phyloP scores from a whole-genome alignment of 1,140 invertebrate species.

The Drosophila repletoides region DNA sequence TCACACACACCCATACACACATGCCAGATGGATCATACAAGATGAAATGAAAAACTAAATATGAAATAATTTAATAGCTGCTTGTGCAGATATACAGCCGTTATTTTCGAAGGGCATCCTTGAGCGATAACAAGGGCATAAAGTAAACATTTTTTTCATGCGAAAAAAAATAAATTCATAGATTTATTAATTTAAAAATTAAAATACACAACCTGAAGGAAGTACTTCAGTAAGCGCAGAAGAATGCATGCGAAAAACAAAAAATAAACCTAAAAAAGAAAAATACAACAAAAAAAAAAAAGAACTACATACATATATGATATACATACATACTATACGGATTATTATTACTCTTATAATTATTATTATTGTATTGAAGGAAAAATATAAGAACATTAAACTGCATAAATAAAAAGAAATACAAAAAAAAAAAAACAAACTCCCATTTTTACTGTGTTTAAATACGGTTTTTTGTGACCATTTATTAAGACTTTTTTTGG shows the following conservation, averaged over 20 bases:
- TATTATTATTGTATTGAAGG: conserved; percentile 78
- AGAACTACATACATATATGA: conserved; percentile 73
- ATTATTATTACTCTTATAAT: conserved; percentile 81
- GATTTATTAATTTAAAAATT: conserved; percentile 81
- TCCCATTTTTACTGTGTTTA: background rate
- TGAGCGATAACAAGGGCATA: conserved; percentile 53
- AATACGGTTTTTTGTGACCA: conserved; percentile 33
- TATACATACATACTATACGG: conserved; percentile 79
- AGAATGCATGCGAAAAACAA: conserved; percentile 60
- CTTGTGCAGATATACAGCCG: conserved; percentile 42
- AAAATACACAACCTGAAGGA: conserved; percentile 68
- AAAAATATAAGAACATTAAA: conserved; percentile 81
- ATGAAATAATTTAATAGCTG: conserved; percentile 37
- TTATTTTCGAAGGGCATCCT: conserved; percentile 59
- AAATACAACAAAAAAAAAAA: conserved; percentile 38
- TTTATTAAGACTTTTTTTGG: conserved; percentile 67
- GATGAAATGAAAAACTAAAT: conserved; percentile 24
- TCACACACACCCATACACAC: conserved; percentile 33
- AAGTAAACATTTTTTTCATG: conserved; percentile 73
- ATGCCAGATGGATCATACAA: conserved; percentile 45
- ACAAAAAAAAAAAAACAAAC: conserved; percentile 5
- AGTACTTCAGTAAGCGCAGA: conserved; percentile 65
- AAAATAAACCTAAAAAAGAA: conserved; percentile 33
- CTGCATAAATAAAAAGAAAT: conserved; percentile 72
- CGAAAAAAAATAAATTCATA: conserved; percentile 75